These are phyloP conservation scores for Triplophysa rosa DNA, from an alignment of 2,113 vertebrate species.

Conservation along the genomic window DNA sequence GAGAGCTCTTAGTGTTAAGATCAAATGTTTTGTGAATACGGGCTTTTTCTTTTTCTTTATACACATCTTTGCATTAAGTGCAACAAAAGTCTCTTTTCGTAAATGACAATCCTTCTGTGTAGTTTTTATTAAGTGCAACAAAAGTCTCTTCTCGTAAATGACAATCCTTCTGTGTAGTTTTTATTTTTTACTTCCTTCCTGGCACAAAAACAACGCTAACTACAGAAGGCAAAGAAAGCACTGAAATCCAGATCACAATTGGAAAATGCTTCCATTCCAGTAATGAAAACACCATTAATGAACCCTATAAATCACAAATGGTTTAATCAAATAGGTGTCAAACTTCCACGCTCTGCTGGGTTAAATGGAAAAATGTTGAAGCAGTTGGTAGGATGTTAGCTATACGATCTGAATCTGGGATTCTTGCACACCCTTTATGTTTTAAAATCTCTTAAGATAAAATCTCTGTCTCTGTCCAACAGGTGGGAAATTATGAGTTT, in stretches of 20 bases:
- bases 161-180: not conserved
- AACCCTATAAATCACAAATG: not conserved
- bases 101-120: not conserved
- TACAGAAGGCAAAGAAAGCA: conserved; percentile 19
- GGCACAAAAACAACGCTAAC: conserved; percentile 32
- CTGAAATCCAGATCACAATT: not conserved
- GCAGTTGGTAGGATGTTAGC: too few relatives aligned
- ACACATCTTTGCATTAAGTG: too few relatives aligned
- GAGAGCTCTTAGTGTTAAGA: too few relatives aligned
- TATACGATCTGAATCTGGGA: too few relatives aligned
- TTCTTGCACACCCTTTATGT: not conserved
- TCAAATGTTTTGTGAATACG: too few relatives aligned
- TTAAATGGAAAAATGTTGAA: not conserved
- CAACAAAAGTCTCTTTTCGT: conserved; percentile 18
- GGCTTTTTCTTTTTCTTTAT: too few relatives aligned
- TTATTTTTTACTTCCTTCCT: conserved; percentile 13
- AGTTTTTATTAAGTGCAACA: conserved; percentile 27
- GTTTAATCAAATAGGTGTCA: not conserved
- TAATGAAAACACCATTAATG: not conserved
- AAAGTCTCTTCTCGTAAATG: conserved; percentile 15
- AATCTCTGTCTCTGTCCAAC: conserved; percentile 10
- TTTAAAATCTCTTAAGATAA: not conserved
- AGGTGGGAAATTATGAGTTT: conserved; percentile 92
- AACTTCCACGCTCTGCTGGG: not conserved
- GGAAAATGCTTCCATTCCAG: not conserved